Base-by-base conservation (phyloP, 2,113 vertebrate genomes). In the Petrocephalus zakoni region DNA sequence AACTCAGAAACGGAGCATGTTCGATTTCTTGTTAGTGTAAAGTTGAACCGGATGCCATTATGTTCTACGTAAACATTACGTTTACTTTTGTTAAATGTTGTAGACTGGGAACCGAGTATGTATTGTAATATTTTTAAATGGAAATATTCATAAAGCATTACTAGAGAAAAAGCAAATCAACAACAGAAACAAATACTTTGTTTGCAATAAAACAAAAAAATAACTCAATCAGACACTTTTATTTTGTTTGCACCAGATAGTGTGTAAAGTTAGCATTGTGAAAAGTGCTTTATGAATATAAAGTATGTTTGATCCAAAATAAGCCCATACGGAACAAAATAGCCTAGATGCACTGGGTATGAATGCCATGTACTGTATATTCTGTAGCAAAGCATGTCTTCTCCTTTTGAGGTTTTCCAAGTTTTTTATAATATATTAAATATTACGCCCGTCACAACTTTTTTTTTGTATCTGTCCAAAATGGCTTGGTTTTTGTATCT, bases 261-360 rank as follows among this genome's bases (percentile, higher is more conserved):
- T 91, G 94, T 92, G 91, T 90, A 89, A 92, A 93, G 91, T 93
- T 89, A 92, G 92, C 92, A 92, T 94, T 94, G 91, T 91, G 91
- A 93, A 87, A 94, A 93, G 94, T 94, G 94, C 93, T 95, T 95
- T 95, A 94, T 95, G 94, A 95, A 95, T 95, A 95, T 95, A 93
- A 93, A 92, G 90, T 94, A 92, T 95, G 93, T 95, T 93, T 92
- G 92, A 93, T 87, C 89, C 91, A 88, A 88, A 93, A 91, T 92
- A 2, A 90, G 95, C 95, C 94, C 87, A 94, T 91, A 93, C 92
- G 93, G 92, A 95, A 93, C 91, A 91, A 68, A 93, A 93, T 94
- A 94, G 94, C 95, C 94, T 95, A 95, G 92, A 93, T 95, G 95
- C 94, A 93, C 93, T 92, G 92, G 94, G 92, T 52, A 93, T 92